These are phyloP conservation scores for Platichthys stellatus DNA, from an alignment of 2,113 vertebrate genomes.

Conservation along the genomic window DNA sequence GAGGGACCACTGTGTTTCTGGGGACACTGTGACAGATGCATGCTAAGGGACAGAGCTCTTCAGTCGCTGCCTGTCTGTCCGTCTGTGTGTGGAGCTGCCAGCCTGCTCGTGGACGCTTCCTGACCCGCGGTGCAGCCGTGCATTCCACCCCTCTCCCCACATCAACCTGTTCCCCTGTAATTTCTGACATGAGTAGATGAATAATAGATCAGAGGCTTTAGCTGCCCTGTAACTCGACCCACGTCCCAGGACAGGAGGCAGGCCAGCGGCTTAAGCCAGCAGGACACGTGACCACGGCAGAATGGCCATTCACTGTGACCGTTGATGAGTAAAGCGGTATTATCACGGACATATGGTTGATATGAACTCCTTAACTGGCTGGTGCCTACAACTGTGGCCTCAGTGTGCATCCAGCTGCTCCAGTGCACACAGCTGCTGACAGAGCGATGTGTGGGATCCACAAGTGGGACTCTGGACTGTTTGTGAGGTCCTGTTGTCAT, in stretches of 20 bases:
- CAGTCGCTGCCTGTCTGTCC: slow-evolving; percentile 20
- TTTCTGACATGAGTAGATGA: slow-evolving; percentile 72
- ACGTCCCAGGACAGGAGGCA: slow-evolving; percentile 63
- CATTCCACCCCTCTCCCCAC: slow-evolving; percentile 23
- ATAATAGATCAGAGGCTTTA: slow-evolving; percentile 74
- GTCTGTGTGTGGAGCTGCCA: background rate
- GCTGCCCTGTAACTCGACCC: slow-evolving; percentile 68
- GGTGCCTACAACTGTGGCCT: slow-evolving; percentile 31
- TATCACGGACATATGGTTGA: slow-evolving; percentile 58
- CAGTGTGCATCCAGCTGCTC: slow-evolving; percentile 60
- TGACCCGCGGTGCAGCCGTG: slow-evolving; percentile 53
- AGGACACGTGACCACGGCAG: slow-evolving; percentile 47
- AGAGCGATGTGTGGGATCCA: slow-evolving; percentile 7
- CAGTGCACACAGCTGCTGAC: slow-evolving; percentile 47
- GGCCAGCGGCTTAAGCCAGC: slow-evolving; percentile 50
- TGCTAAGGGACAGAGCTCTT: slow-evolving; percentile 21
- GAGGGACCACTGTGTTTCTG: slow-evolving; percentile 15
- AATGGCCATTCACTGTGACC: slow-evolving; percentile 61
- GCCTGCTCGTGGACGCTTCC: slow-evolving; percentile 43
- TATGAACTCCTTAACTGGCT: slow-evolving; percentile 25
- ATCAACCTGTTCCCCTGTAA: slow-evolving; percentile 55
- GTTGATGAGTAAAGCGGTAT: slow-evolving; percentile 55
- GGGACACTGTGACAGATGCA: slow-evolving; percentile 36
- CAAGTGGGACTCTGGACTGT: background rate
- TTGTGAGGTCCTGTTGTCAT: no score